phyloP scores from a whole-genome alignment of 2,113 vertebrate genomes.

The Pseudonaja textilis region DNA sequence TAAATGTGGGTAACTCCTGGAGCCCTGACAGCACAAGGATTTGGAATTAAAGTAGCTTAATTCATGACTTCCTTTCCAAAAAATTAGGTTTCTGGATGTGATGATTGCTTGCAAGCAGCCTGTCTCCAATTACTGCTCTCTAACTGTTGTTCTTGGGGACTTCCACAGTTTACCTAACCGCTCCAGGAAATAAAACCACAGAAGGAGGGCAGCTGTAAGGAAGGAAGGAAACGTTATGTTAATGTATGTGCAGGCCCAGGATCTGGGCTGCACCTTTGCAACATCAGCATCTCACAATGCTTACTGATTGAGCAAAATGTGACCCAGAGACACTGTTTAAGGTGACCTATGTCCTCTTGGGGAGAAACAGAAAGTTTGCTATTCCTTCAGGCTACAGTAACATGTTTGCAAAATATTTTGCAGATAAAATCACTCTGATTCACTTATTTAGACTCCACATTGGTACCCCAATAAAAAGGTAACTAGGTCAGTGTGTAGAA shows the following conservation, averaged over 20 bases:
- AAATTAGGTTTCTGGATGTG: not conserved
- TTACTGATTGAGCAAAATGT: not conserved
- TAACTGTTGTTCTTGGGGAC: not conserved
- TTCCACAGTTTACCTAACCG: not conserved
- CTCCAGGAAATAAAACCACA: not conserved
- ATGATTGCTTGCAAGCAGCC: not conserved
- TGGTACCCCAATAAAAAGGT: not conserved
- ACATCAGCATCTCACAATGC: not conserved
- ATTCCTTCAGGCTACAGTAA: not conserved
- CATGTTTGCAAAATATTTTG: not conserved
- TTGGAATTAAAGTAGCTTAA: not conserved
- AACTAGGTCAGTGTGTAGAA: not conserved
- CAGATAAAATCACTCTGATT: not conserved
- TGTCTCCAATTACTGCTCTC: not conserved
- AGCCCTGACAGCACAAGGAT: not conserved
- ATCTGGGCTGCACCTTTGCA: not conserved
- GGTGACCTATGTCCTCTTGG: not conserved
- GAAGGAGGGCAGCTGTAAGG: not conserved
- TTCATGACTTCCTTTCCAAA: not conserved
- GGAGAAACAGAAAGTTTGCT: not conserved
- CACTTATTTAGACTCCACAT: not conserved
- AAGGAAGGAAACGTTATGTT: not conserved
- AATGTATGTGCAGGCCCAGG: not conserved
- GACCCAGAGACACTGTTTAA: not conserved
- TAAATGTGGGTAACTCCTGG: too few species aligned